Evolutionary conservation across 2,797 vertebrate species (phyloP).

Genomic region (Arctocebus calabarensis): DNA sequence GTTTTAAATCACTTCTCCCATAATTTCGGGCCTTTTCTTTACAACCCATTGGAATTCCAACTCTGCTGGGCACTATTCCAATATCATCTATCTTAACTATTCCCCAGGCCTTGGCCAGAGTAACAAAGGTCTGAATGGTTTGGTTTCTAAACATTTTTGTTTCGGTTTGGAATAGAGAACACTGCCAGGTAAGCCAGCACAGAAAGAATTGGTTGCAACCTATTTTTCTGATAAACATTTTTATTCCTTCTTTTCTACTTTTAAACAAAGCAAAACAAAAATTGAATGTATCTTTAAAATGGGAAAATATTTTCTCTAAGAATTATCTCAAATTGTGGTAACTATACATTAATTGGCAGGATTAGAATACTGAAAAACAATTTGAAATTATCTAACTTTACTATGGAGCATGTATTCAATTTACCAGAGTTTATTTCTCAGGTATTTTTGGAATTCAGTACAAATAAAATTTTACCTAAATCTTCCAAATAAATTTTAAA

Average conservation of each 20-base stretch:
- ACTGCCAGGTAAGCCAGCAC: conserved; percentile 72
- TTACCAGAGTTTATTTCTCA: background rate
- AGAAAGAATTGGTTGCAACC: background rate
- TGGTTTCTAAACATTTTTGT: conserved; percentile 85
- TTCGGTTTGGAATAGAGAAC: conserved; percentile 84
- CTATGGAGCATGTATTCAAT: background rate
- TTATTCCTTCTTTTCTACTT: background rate
- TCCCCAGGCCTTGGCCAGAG: conserved; percentile 79
- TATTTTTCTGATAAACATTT: conserved; percentile 7
- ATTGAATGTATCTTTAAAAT: background rate
- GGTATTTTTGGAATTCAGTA: background rate
- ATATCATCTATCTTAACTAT: conserved; percentile 86
- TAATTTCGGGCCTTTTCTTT: conserved; percentile 82
- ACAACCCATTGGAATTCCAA: conserved; percentile 81
- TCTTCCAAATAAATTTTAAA: background rate
- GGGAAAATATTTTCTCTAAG: background rate
- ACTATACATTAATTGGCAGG: background rate
- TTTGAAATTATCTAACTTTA: conserved; percentile 35
- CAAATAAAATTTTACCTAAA: conserved; percentile 16
- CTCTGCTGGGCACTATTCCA: conserved; percentile 87
- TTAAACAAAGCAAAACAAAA: conserved; percentile 9
- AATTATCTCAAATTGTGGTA: background rate
- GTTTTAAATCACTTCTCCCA: conserved; percentile 81
- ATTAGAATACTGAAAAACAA: background rate
- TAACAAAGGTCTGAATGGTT: conserved; percentile 81